Conservation (phyloP, 2,888 invertebrate genomes). For the Didymodactylos carnosus region DNA sequence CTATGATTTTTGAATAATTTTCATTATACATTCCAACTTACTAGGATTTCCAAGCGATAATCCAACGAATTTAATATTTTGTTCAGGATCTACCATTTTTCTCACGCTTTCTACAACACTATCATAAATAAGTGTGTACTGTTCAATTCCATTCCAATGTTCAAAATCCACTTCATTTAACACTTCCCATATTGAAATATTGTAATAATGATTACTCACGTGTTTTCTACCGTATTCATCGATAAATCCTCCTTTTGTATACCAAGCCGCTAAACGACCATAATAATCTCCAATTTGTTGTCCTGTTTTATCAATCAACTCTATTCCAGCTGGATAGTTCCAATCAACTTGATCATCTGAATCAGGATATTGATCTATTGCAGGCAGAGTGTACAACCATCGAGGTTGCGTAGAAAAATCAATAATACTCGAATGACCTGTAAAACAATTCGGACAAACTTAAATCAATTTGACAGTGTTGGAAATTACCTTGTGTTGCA, state of each 20-base stretch:
- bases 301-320: background rate
- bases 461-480: too few species aligned
- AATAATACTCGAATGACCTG: background rate
- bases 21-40: too few species aligned
- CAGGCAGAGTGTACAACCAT: background rate
- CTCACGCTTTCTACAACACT: background rate
- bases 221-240: background rate
- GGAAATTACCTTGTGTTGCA: background rate
- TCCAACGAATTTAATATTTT: background rate
- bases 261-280: background rate
- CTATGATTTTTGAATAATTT: too few species aligned
- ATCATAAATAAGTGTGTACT: background rate
- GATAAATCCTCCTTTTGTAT: background rate
- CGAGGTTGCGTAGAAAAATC: background rate
- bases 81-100: background rate
- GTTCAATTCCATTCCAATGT: background rate
- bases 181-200: background rate
- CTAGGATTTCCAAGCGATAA: background rate
- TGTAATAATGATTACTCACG: background rate
- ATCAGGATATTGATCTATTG: background rate
- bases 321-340: background rate
- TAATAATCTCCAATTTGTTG: background rate
- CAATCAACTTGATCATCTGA: background rate
- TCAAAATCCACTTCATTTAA: background rate
- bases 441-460: too few species aligned